Conservation (phyloP, 2,113 vertebrate genomes). For the Tricholaema leucomelas region DNA sequence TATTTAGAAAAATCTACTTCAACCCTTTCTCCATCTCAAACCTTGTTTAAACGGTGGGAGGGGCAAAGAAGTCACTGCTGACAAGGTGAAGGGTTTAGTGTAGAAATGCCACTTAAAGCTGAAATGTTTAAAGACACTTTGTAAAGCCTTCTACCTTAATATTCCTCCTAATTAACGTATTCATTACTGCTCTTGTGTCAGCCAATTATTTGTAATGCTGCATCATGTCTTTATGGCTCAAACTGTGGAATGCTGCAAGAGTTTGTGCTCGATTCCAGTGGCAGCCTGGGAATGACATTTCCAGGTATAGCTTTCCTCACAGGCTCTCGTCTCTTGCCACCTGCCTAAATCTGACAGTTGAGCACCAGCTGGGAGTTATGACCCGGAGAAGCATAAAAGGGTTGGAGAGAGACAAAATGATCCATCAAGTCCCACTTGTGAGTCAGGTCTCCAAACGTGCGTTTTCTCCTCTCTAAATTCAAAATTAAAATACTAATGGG, state of each 20-base stretch:
- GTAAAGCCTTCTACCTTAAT: neutral
- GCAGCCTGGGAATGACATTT: constrained; percentile 12
- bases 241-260: neutral
- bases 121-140: neutral
- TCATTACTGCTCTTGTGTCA: neutral
- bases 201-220: neutral
- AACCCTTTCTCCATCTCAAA: neutral
- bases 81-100: neutral
- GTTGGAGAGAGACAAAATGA: constrained; percentile 26
- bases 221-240: neutral
- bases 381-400: neutral
- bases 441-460: constrained; percentile 41
- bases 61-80: neutral
- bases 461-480: constrained; percentile 52
- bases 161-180: neutral
- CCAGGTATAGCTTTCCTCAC: constrained; percentile 36
- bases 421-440: constrained; percentile 34
- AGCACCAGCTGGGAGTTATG: constrained; percentile 49
- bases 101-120: neutral
- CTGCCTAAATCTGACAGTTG: constrained; percentile 47
- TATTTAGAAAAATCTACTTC: neutral
- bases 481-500: constrained; percentile 59
- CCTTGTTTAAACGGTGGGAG: neutral
- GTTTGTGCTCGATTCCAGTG: neutral
- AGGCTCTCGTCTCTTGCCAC: constrained; percentile 15